Evolutionary conservation across 2,888 invertebrate genomes (phyloP).

Genomic region (Stomorhina lunata): DNA sequence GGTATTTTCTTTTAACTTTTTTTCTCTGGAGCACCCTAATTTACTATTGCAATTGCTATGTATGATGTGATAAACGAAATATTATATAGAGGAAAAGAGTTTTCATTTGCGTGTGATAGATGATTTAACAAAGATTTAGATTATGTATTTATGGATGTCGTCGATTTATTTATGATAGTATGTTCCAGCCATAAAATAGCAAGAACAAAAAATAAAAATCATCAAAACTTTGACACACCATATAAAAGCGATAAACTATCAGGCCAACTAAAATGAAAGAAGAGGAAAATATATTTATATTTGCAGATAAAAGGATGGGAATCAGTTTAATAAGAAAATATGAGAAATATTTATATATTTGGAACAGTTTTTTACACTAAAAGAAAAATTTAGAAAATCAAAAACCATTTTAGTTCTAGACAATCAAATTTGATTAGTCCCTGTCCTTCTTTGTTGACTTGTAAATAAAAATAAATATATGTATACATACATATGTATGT

Average conservation of each 20-base stretch:
- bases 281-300: constrained; percentile 8
- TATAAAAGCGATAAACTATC: constrained; percentile 51
- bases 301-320: background rate
- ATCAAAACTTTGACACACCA: constrained; percentile 55
- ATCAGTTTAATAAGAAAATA: background rate
- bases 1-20: too few relatives aligned
- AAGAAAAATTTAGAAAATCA: too few relatives aligned
- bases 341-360: too few relatives aligned
- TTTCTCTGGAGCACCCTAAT: too few relatives aligned
- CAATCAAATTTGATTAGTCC: too few relatives aligned
- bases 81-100: background rate
- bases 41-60: too few relatives aligned
- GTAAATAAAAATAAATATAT: too few relatives aligned
- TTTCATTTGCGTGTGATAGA: constrained; percentile 42
- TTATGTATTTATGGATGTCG: constrained; percentile 17
- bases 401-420: too few relatives aligned
- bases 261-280: constrained; percentile 27
- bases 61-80: background rate
- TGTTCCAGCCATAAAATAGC: background rate
- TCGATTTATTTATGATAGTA: constrained; percentile 21
- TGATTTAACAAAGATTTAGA: constrained; percentile 54
- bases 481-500: too few relatives aligned
- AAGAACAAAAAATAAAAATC: constrained; percentile 7
- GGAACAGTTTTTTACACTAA: too few relatives aligned
- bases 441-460: too few relatives aligned